Base-by-base conservation (phyloP, 1,140 invertebrate genomes). In the Drosophila ercepeae region DNA sequence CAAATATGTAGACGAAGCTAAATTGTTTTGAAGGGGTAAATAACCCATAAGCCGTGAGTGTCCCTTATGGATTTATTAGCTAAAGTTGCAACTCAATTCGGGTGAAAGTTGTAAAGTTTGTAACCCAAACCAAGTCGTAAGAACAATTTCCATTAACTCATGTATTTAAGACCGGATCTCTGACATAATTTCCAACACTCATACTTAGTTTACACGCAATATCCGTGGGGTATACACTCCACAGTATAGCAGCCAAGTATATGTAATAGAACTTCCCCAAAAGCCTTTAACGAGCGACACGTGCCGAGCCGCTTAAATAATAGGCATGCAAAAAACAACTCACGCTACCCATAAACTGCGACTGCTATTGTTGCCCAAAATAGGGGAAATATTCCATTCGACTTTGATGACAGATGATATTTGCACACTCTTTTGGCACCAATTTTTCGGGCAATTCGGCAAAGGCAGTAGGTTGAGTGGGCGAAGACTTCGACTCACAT, bases 401-500 rank as follows among this genome's bases (percentile, higher is more conserved):
- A 25, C 13, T 72, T 48, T 18, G n/a, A 34, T 39, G 19, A 49
- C 32, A 27, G 63, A 42, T 27, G 5, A 84, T 84, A 78, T 84
- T 86, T 81, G 76, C 75, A 68, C 76, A 60, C 70, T 79, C 61
- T 59, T 49, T 81, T 63, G 58, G 59, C 57, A 74, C 36, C 60
- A 42, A 72, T 48, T 60, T 39, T 8, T 50, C 8, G 16, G 36
- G 16, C 6, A 16, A 27, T 8, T 50, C 8, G 16, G 36, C 23
- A 6, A 16, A 27, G 18, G 48, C 13, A 50, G 45, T 23, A 21
- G 41, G 29, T 23, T 63, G 42, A 42, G 36, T 29, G 29, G 18
- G 16, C n/a, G 34, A 21, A 67, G 60, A 14, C 8, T 13, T 11
- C 2, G 18, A 77, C 72, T 84, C 81, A 86, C 81, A 86, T 86